These are phyloP conservation scores for Apeltes quadracus DNA, from an alignment of 2,113 vertebrate species.

Conservation along the genomic window DNA sequence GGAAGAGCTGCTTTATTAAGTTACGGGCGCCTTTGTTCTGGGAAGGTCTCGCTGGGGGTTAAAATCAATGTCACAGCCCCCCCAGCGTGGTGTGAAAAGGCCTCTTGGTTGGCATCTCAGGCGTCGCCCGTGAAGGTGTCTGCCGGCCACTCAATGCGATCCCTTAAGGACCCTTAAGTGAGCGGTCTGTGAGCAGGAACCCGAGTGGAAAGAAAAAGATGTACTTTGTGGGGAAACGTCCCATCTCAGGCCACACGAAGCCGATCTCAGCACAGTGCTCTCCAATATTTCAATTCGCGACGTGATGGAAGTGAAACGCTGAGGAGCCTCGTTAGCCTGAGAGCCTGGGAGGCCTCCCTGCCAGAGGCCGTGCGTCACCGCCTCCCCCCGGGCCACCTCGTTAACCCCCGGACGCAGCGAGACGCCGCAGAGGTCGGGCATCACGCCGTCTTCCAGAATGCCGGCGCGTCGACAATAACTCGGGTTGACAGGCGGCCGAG, in stretches of 20 bases:
- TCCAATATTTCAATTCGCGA: no score
- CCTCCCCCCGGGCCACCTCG: conserved; percentile 69
- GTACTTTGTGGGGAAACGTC: no score
- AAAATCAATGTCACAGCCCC: conserved; percentile 13
- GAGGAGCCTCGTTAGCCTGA: conserved; percentile 8
- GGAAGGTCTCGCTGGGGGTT: background rate
- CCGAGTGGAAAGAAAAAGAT: background rate
- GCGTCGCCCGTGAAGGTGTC: no score
- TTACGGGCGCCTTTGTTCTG: conserved; percentile 20
- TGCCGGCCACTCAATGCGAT: background rate
- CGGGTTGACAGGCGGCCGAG: conserved; percentile 48
- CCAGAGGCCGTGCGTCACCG: background rate
- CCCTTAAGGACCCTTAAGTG: background rate
- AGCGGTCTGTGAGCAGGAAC: background rate
- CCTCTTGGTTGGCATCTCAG: conserved; percentile 10
- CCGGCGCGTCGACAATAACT: conserved; percentile 51
- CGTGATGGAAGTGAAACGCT: conserved; percentile 23
- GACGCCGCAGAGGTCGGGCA: conserved; percentile 34
- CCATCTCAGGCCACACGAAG: no score
- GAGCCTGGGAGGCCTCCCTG: background rate
- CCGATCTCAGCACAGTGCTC: no score
- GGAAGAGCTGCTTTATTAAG: conserved; percentile 17
- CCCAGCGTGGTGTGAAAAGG: background rate
- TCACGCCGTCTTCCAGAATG: conserved; percentile 53
- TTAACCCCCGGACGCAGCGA: conserved; percentile 63